Conservation (phyloP, 2,797 vertebrate species). For the Pangasius mekongensis region DNA sequence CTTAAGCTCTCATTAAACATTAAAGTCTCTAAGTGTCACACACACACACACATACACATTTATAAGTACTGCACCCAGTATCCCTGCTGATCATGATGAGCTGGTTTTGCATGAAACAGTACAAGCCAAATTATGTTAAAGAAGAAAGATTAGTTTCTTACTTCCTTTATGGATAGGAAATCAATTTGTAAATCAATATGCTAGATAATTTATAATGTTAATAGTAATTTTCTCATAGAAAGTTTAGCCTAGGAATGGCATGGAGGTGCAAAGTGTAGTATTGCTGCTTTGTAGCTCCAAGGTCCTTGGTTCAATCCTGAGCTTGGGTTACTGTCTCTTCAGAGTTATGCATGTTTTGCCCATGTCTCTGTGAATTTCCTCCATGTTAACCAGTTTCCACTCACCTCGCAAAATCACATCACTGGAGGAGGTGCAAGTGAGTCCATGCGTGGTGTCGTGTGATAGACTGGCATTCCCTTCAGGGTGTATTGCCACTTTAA, state of each 20-base stretch:
- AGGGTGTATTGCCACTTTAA: neutral
- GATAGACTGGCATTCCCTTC: neutral
- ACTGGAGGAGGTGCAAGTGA: neutral
- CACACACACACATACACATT: neutral
- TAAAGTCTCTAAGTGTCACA: neutral
- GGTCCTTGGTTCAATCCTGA: no score
- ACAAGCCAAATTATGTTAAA: neutral
- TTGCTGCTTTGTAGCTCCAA: neutral
- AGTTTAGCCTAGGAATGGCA: neutral
- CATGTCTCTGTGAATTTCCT: neutral
- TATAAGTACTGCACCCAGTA: neutral
- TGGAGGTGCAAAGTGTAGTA: neutral
- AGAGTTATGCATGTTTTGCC: neutral
- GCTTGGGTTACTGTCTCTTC: no score
- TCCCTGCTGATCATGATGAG: neutral
- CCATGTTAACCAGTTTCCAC: neutral
- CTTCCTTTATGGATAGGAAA: neutral
- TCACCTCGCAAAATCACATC: neutral
- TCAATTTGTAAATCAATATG: neutral
- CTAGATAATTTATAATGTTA: neutral
- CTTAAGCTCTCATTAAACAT: constrained; percentile 20
- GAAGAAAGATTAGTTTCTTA: neutral
- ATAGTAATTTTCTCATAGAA: neutral
- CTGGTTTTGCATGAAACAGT: neutral
- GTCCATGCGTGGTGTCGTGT: neutral